Percentiles rank a stretch among this genome's conserved stretches.
Conservation (phyloP, 2,888 invertebrate species). For the Schizaphis graminum region DNA sequence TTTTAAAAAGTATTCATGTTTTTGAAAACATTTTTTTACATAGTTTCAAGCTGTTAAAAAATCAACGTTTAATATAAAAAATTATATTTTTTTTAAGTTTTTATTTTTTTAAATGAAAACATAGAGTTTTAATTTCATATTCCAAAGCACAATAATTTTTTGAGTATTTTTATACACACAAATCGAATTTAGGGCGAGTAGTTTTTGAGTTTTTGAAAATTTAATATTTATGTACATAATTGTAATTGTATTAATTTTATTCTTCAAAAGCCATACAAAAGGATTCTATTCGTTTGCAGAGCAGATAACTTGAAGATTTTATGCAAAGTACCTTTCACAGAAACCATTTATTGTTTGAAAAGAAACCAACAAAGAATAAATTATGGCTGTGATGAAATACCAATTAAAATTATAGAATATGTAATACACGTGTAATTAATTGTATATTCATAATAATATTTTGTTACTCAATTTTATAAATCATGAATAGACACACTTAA, state of each 20-base stretch:
- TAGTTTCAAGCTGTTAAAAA: too few relatives aligned
- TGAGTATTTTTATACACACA: too few relatives aligned
- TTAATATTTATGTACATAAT: neutral
- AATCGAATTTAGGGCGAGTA: too few relatives aligned
- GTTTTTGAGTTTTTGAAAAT: too few relatives aligned
- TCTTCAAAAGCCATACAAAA: neutral
- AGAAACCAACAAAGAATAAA: neutral
- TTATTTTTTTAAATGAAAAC: too few relatives aligned
- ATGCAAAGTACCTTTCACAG: neutral
- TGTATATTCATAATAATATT: neutral
- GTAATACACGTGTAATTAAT: neutral
- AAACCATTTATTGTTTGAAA: slow-evolving; percentile 28
- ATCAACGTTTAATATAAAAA: too few relatives aligned
- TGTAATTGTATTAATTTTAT: neutral
- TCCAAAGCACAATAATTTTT: too few relatives aligned
- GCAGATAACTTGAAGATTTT: neutral
- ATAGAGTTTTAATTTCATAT: too few relatives aligned
- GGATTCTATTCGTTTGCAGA: neutral
- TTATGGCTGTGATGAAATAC: neutral
- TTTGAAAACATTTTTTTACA: too few relatives aligned
- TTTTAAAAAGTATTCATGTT: too few relatives aligned
- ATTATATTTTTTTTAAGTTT: too few relatives aligned
- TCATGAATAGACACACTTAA: neutral
- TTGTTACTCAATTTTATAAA: neutral
- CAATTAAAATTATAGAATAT: neutral